Evolutionary conservation across 2,113 vertebrate genomes (phyloP).

Genomic region (Forbesichthys papilliferus): DNA sequence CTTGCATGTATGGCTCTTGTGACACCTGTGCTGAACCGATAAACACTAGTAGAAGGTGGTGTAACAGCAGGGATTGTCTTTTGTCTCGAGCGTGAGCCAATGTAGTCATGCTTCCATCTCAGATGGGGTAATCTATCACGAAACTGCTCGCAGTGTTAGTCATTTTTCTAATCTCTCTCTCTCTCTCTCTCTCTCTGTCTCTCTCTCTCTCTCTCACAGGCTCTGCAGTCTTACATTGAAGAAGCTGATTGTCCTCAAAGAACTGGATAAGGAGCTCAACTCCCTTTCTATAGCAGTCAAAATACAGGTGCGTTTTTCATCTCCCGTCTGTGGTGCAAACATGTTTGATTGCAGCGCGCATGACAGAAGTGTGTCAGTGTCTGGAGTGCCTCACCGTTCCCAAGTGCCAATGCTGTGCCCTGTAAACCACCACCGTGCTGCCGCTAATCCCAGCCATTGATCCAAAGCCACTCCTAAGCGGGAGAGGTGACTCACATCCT

Average conservation of each 20-base stretch:
- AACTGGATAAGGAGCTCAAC: constrained; percentile 90
- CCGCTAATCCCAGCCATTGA: constrained; percentile 52
- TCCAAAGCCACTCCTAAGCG: constrained; percentile 35
- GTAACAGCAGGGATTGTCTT: not conserved
- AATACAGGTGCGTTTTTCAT: constrained; percentile 74
- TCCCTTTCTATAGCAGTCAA: constrained; percentile 78
- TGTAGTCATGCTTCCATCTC: constrained; percentile 1
- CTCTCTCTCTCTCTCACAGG: constrained; percentile 64
- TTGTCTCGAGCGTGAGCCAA: not conserved
- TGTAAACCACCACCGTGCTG: constrained; percentile 26
- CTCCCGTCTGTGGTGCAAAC: constrained; percentile 10
- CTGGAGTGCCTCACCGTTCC: constrained; percentile 20
- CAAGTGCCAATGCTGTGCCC: not conserved
- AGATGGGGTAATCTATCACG: not conserved
- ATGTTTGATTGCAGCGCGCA: constrained; percentile 14
- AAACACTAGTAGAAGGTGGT: constrained; percentile 3
- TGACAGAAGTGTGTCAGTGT: constrained; percentile 11
- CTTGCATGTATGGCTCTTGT: not conserved
- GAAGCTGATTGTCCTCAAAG: constrained; percentile 77
- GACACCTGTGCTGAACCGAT: not conserved
- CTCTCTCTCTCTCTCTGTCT: constrained; percentile 16
- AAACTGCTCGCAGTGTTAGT: constrained; percentile 24
- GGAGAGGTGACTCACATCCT: constrained; percentile 40
- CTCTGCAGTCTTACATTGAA: constrained; percentile 88
- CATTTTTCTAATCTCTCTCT: constrained; percentile 31